A percentile compares a stretch with the other conserved stretches of the same genome.
Conservation (phyloP, 2,888 invertebrate species). For the Phalera bucephala region DNA sequence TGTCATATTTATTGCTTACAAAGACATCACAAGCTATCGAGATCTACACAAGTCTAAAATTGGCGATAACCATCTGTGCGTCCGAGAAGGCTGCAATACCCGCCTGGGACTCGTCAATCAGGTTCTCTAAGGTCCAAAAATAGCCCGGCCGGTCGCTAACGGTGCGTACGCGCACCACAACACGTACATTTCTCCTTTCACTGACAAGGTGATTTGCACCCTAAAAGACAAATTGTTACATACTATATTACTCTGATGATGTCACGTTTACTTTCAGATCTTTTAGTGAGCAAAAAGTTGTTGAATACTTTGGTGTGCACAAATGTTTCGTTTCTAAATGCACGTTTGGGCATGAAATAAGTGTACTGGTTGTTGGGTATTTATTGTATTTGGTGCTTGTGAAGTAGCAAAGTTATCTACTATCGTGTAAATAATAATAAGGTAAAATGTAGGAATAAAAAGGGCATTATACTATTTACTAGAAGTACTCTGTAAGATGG, state of each 20-base stretch:
- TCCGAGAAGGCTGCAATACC: conserved; percentile 44
- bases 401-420: no score
- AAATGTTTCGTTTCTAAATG: no score
- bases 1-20: no score
- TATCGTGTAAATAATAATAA: no score
- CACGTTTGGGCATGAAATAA: no score
- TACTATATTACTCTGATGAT: conserved; percentile 27
- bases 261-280: conserved; percentile 18
- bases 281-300: neutral
- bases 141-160: conserved; percentile 56
- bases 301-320: neutral
- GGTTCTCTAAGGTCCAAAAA: conserved; percentile 67
- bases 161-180: conserved; percentile 53
- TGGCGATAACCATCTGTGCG: conserved; percentile 30
- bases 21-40: conserved; percentile 2
- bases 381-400: no score
- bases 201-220: conserved; percentile 54
- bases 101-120: conserved; percentile 46
- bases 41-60: conserved; percentile 34
- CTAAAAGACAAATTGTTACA: conserved; percentile 27
- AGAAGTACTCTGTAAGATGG: no score
- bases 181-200: conserved; percentile 73
- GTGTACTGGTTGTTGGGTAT: no score
- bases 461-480: no score
- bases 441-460: no score